phyloP scores from a whole-genome alignment of 1,140 invertebrate species.

The Stegodyphus mimosarum region DNA sequence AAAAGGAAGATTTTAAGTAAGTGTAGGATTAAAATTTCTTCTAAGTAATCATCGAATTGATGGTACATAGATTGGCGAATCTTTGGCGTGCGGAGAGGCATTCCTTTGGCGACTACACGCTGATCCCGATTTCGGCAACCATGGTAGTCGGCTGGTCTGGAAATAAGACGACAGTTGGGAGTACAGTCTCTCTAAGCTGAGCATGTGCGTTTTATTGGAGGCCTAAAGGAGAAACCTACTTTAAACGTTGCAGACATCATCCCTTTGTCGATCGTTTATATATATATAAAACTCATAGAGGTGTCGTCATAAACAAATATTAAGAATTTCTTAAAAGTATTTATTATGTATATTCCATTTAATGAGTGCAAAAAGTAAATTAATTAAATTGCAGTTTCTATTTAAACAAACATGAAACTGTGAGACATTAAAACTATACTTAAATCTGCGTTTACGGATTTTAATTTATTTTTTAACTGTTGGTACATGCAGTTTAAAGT shows the following conservation, averaged over 20 bases:
- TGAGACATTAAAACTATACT: neutral
- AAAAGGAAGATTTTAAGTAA: too few species aligned
- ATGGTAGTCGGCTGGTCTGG: constrained; percentile 48
- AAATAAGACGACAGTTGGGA: constrained; percentile 39
- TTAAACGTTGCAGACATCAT: neutral
- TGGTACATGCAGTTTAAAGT: constrained; percentile 12
- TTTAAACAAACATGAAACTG: neutral
- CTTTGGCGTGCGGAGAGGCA: neutral
- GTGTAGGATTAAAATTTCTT: too few species aligned
- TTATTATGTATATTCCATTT: neutral
- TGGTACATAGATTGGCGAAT: constrained; percentile 1
- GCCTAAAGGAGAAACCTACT: neutral
- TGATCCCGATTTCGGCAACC: constrained; percentile 16
- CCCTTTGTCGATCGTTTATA: neutral
- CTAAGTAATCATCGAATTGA: too few species aligned
- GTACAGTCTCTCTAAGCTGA: neutral
- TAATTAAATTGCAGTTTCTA: neutral
- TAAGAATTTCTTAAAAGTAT: neutral
- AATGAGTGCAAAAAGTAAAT: neutral
- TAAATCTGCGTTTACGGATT: neutral
- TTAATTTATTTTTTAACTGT: neutral
- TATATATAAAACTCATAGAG: neutral
- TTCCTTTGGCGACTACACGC: constrained; percentile 8
- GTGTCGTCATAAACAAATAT: neutral
- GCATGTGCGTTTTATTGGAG: constrained; percentile 16